Percentiles rank a stretch among this genome's conserved stretches.
phyloP scores from a whole-genome alignment of 1,140 invertebrate species.

The Phenacoccus solenopsis region DNA sequence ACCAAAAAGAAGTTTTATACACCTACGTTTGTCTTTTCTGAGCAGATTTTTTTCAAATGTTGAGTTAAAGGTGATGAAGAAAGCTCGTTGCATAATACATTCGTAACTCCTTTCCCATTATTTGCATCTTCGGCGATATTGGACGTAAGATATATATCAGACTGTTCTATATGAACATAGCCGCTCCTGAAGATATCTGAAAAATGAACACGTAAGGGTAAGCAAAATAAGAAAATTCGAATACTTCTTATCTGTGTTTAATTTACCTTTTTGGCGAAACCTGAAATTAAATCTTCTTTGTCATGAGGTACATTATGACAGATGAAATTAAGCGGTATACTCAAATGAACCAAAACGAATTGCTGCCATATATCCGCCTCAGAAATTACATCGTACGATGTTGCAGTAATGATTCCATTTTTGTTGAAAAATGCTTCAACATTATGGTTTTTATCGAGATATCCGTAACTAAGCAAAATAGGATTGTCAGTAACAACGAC shows the following conservation, averaged over 20 bases:
- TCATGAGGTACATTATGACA: background rate
- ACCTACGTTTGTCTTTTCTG: background rate
- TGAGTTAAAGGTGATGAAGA: background rate
- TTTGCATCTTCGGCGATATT: background rate
- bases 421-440: conserved; percentile 6
- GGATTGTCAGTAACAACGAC: background rate
- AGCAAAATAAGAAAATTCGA: too few species aligned
- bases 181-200: background rate
- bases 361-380: background rate
- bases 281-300: background rate
- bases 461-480: background rate
- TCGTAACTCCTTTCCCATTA: background rate
- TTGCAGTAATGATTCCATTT: background rate
- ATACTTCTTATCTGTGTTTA: too few species aligned
- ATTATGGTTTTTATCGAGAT: background rate
- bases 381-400: background rate
- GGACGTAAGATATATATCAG: background rate
- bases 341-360: background rate
- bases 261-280: background rate
- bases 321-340: background rate
- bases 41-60: background rate
- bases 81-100: background rate
- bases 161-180: conserved; percentile 3
- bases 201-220: too few species aligned
- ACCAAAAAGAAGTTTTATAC: background rate